Evolutionary conservation across 2,888 invertebrate species (phyloP).

Genomic region (Kryphioiulus occultus): DNA sequence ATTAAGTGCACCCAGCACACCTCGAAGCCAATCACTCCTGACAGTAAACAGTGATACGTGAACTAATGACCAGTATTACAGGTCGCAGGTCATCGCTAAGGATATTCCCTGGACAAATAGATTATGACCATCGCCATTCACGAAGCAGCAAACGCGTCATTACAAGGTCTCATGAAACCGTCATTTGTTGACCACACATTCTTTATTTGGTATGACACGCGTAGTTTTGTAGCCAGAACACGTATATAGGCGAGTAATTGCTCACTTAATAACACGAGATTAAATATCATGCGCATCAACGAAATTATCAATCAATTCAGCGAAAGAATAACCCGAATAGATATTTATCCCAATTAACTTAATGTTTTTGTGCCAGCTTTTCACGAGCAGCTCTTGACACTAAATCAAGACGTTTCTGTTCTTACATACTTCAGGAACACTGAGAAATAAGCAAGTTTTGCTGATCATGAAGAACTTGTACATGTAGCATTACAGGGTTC

Average conservation of each 20-base stretch:
- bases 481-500: too few relatives aligned
- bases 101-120: conserved; percentile 21
- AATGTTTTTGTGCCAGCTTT: too few relatives aligned
- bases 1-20: conserved; percentile 29
- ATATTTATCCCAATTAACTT: not conserved
- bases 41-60: conserved; percentile 38
- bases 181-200: conserved; percentile 1
- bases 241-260: not conserved
- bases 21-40: conserved; percentile 38
- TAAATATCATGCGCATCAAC: not conserved
- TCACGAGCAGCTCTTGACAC: too few relatives aligned
- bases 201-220: not conserved
- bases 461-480: not conserved
- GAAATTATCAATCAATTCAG: not conserved
- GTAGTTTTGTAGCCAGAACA: not conserved
- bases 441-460: not conserved
- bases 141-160: not conserved
- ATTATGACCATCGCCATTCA: conserved; percentile 11
- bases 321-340: not conserved
- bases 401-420: too few relatives aligned
- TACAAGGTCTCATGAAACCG: not conserved
- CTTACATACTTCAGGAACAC: too few relatives aligned
- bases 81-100: conserved; percentile 27
- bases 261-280: not conserved
- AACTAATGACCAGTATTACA: conserved; percentile 3